These are phyloP conservation scores for Linepithema humile DNA, from an alignment of 1,140 invertebrate species.

Conservation along the genomic window DNA sequence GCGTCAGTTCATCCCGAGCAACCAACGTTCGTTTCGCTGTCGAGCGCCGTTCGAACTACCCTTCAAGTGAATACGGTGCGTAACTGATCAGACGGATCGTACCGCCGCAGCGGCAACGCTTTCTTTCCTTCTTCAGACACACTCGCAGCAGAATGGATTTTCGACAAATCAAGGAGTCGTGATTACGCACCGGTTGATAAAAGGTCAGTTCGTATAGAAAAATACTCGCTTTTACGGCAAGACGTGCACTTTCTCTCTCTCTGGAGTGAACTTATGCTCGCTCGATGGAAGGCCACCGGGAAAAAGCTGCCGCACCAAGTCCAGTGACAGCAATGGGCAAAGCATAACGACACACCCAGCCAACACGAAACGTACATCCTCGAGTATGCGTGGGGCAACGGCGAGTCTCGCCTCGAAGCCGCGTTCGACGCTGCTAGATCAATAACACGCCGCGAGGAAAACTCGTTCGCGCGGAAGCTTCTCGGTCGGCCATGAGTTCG, in stretches of 20 bases:
- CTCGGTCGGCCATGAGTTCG: conserved; percentile 63
- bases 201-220: conserved; percentile 43
- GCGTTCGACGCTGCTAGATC: conserved; percentile 76
- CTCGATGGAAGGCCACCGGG: background rate
- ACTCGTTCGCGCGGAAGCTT: conserved; percentile 67
- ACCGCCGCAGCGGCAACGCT: conserved; percentile 1
- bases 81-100: conserved; percentile 7
- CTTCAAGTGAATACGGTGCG: conserved; percentile 27
- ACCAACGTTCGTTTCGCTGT: conserved; percentile 4
- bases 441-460: conserved; percentile 77
- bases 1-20: conserved; percentile 1
- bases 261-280: background rate
- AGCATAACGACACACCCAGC: conserved; percentile 45
- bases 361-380: conserved; percentile 64
- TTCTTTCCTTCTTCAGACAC: background rate
- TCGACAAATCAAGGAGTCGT: conserved; percentile 37
- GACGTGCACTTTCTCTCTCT: background rate
- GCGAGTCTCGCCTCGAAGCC: conserved; percentile 75
- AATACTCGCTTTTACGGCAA: conserved; percentile 1
- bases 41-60: background rate
- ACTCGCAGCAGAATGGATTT: conserved; percentile 45
- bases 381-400: conserved; percentile 67
- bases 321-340: background rate
- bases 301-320: background rate
- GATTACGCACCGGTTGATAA: conserved; percentile 49